Base-by-base conservation (phyloP, 1,140 invertebrate genomes). In the Nilaparvata lugens region DNA sequence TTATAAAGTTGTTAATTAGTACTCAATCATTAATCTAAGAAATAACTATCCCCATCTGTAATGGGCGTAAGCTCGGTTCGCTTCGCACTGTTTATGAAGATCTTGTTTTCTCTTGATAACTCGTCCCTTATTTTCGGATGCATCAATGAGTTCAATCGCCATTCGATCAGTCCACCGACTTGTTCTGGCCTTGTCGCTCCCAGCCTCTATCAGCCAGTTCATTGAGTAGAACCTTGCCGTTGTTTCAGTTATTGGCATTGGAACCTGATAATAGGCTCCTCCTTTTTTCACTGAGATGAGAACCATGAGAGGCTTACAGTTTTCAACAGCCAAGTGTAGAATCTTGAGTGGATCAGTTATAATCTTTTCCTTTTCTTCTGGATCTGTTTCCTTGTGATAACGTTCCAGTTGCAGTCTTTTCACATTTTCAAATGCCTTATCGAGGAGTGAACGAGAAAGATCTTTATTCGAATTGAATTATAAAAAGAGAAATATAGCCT, bases 51-150 rank as follows among this genome's bases (percentile, higher is more conserved):
- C 75, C 90, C 89, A 94, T 71, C 91, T 81, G 66, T 91, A 95
- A 76, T 94, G 92, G 52, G 89, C 92, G 76, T 90, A 96, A 19
- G 92, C 92, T 71, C 89, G 81, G 76, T 95, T 95, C 16, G 83
- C 85, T 78, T 95, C 90, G 73, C 92, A 94, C 64, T 87, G 81
- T 61, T 82, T 84, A 70, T 94, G 91, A n/a, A 93, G 75, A 69
- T 95, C 93, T 69, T 88, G 84, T 75, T 93, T 95, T 67, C 75
- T 81, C 68, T 86, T 90, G 0, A 95, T 75, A 35, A 91, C 88
- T 71, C 82, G 79, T 40, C 93, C 92, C 72, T 80, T 75, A 67
- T 89, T 87, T 58, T 81, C 75, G 5, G 84, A 76, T 40, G 87
- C 87, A 69, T 87, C 82, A 11, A 91, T 72, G 3, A 91, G 70